Percentiles rank a stretch among this genome's conserved stretches.
These are phyloP conservation scores for Rhyacophila brunnea DNA, from an alignment of 1,140 invertebrate genomes.

Conservation along the genomic window DNA sequence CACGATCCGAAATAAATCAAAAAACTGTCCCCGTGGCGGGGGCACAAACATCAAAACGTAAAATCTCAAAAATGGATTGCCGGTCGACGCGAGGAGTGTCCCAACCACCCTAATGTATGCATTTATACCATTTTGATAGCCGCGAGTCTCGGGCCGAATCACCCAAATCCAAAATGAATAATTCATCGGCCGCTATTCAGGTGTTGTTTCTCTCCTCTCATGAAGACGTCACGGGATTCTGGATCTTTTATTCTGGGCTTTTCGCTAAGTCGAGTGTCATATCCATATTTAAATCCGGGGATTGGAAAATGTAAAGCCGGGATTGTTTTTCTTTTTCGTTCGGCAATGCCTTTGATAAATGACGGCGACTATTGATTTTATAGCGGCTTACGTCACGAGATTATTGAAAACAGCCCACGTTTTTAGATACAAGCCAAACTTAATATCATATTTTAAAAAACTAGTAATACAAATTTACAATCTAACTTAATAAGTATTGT, in stretches of 20 bases:
- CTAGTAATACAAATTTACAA: too few relatives aligned
- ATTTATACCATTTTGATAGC: constrained; percentile 25
- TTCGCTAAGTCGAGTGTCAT: constrained; percentile 9
- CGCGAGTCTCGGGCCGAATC: constrained; percentile 9
- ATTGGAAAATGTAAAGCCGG: too few relatives aligned
- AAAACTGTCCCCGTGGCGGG: too few relatives aligned
- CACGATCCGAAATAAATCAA: too few relatives aligned
- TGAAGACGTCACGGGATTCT: constrained; percentile 5
- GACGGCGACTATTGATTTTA: too few relatives aligned
- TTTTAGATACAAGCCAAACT: too few relatives aligned
- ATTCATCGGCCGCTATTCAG: constrained; percentile 10
- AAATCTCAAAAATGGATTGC: not conserved
- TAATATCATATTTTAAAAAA: too few relatives aligned
- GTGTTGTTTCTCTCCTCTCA: constrained; percentile 9
- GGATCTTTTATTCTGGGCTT: constrained; percentile 14
- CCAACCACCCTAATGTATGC: constrained; percentile 6
- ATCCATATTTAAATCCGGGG: constrained; percentile 11
- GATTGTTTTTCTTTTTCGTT: too few relatives aligned
- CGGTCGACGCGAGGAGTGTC: not conserved
- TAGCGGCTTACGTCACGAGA: too few relatives aligned
- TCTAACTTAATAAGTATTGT: too few relatives aligned
- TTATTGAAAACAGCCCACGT: too few relatives aligned
- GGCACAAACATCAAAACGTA: too few relatives aligned
- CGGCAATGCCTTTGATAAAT: not conserved
- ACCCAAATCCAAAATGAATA: constrained; percentile 22